These are phyloP conservation scores for Corythaeola cristata DNA, from an alignment of 2,113 vertebrate species.

Conservation along the genomic window DNA sequence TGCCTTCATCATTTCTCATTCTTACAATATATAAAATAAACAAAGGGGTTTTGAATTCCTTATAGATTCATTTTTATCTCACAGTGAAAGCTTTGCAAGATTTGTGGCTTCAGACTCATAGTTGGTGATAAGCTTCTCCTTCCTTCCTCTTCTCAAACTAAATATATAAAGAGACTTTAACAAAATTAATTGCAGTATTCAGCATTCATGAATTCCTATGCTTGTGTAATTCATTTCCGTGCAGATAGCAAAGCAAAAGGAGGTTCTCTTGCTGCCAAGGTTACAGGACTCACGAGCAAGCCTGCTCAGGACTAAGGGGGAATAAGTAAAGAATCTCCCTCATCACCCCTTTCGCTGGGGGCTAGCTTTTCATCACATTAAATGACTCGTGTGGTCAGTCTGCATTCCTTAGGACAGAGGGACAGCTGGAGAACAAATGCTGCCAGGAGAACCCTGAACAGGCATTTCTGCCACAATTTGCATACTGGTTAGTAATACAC, in stretches of 20 bases:
- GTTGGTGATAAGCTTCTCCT: conserved; percentile 41
- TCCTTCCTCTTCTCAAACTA: conserved; percentile 32
- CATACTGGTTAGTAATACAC: background rate
- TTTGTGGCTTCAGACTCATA: conserved; percentile 37
- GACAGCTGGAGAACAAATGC: background rate
- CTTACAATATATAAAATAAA: conserved; percentile 51
- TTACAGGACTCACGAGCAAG: conserved; percentile 45
- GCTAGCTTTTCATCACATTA: background rate
- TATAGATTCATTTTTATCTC: conserved; percentile 53
- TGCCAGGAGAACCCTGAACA: background rate
- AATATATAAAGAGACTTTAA: conserved; percentile 58
- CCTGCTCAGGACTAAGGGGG: conserved; percentile 1
- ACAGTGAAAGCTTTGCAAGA: conserved; percentile 36
- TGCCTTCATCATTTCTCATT: conserved; percentile 20
- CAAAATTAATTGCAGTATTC: conserved; percentile 65
- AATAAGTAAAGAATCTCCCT: conserved; percentile 28
- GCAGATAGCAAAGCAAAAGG: conserved; percentile 27
- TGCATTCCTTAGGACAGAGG: background rate
- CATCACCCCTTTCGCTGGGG: background rate
- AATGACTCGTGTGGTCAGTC: background rate
- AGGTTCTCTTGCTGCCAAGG: conserved; percentile 50
- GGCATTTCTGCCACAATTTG: background rate
- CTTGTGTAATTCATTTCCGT: conserved; percentile 48
- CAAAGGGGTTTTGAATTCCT: conserved; percentile 4
- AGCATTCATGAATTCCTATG: conserved; percentile 45